Evolutionary conservation across 2,797 vertebrate species (phyloP).

Genomic region (Hemitrygon akajei): DNA sequence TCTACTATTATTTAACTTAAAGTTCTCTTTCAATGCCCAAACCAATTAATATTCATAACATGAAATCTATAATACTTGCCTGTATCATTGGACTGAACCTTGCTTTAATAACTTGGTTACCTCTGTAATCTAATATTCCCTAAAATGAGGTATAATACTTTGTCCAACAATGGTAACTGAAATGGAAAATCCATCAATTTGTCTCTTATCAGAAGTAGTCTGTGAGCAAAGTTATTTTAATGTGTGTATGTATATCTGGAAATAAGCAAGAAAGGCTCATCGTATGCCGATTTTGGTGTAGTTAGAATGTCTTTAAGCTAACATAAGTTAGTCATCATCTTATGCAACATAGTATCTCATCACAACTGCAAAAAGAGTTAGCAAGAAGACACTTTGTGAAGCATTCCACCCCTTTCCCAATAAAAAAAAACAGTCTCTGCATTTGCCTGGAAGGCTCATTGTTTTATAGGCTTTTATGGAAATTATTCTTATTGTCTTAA

Average conservation of each 20-base stretch:
- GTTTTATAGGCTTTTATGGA: neutral
- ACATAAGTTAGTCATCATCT: too few relatives aligned
- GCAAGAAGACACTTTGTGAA: neutral
- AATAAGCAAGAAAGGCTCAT: too few relatives aligned
- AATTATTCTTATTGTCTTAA: neutral
- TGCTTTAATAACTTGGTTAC: neutral
- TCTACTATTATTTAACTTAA: neutral
- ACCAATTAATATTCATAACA: neutral
- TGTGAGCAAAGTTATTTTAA: too few relatives aligned
- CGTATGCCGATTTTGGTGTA: too few relatives aligned
- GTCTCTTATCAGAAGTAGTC: neutral
- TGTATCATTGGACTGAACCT: neutral
- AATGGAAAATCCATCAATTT: neutral
- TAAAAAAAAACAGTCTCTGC: neutral
- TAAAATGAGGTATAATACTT: neutral
- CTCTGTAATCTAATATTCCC: neutral
- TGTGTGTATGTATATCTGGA: too few relatives aligned
- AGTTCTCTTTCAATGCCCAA: neutral
- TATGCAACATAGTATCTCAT: too few relatives aligned
- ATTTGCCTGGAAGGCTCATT: neutral
- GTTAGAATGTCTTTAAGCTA: too few relatives aligned
- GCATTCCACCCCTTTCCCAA: neutral
- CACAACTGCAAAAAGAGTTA: too few relatives aligned
- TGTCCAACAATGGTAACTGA: neutral
- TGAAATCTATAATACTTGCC: neutral